Evolutionary conservation across 2,888 invertebrate species (phyloP).

Genomic region (Cataglyphis altisquamis): DNA sequence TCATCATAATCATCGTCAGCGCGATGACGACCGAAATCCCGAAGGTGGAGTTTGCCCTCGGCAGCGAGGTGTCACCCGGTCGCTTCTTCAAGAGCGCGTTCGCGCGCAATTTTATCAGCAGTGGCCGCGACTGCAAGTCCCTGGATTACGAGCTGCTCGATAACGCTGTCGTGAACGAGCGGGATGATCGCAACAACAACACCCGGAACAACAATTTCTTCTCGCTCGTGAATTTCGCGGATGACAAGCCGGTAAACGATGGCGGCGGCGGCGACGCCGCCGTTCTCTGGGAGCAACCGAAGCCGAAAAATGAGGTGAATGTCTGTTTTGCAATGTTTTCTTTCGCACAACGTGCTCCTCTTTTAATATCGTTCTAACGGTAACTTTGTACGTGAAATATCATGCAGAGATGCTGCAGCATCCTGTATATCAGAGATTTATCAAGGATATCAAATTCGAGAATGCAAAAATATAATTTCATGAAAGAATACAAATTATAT

Average conservation of each 20-base stretch:
- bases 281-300: conserved; percentile 43
- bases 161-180: conserved; percentile 70
- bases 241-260: conserved; percentile 8
- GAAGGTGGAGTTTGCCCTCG: conserved; percentile 82
- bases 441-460: neutral
- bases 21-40: conserved; percentile 74
- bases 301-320: conserved; percentile 45
- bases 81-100: conserved; percentile 88
- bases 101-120: conserved; percentile 87
- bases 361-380: conserved; percentile 42
- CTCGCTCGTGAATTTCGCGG: conserved; percentile 76
- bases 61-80: conserved; percentile 84
- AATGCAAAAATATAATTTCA: conserved; percentile 11
- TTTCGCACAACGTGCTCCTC: conserved; percentile 30
- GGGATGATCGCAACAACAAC: conserved; percentile 68
- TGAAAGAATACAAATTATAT: neutral
- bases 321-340: conserved; percentile 44
- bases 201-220: conserved; percentile 74
- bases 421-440: neutral
- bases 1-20: neutral
- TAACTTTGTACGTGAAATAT: conserved; percentile 37
- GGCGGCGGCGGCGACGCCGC: conserved; percentile 2
- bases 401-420: conserved; percentile 17
- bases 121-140: conserved; percentile 83
- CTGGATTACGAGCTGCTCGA: conserved; percentile 83